Evolutionary conservation across 2,888 invertebrate species (phyloP), one percentile per base, ranked within the genome.

Genomic region (Tuberolachnus salignus): DNA sequence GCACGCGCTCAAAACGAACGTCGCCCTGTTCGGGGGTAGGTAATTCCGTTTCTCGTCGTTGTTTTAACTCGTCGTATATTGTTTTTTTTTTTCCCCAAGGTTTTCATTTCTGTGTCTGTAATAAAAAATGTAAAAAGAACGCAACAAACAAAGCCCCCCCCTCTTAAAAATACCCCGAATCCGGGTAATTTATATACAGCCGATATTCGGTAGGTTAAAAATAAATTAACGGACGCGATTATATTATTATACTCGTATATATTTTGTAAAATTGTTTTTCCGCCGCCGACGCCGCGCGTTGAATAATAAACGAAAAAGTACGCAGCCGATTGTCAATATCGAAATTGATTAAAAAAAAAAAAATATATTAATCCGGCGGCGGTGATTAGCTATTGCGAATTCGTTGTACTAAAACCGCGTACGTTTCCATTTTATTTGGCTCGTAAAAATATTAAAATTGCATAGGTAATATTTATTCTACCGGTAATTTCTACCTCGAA

Each of bases 221-320:
- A 67, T 51, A 49, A 66, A 66, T 66, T 66, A 51, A 26, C 23
- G 11, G 19, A 67, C 34, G 34, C n/a, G 51, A 67, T 67, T 34
- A 34, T 34, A 34, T 4, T 34, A 34, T n/a, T n/a, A n/a, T n/a
- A n/a, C n/a, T n/a, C n/a, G n/a, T 34, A 34, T 34, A 34, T 34
- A 34, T 34, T 34, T 51, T 67, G 3, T 67, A 34, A 67, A 51
- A 69, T 9, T 51, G n/a, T 69, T 34, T 19, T 69, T 1, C 8
- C 8, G 6, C 8, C 13, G 6, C 21, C 44, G 53, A 55, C 34
- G 1, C 14, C 19, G 34, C 34, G 19, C 23, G 19, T 53, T 34
- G 53, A 34, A 53, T 69, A 34, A 13, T 67, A 55, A 72, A 61
- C 61, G 34, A 34, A 61, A 72, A 51, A 10, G 19, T 34, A 16